phyloP scores from a whole-genome alignment of 2,797 vertebrate genomes.

The Paramormyrops hopkinsi region DNA sequence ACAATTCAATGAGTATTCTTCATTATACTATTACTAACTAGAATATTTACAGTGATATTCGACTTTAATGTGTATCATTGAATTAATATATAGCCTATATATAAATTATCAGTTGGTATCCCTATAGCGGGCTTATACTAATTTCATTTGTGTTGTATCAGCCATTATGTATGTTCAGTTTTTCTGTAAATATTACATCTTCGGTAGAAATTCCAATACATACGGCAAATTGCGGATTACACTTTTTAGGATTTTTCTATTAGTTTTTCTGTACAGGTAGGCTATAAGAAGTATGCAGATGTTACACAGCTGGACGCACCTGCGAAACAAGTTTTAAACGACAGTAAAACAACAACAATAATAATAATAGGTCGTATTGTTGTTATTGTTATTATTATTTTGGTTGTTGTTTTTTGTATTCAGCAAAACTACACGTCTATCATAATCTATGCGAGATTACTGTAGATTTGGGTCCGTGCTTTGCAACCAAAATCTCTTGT shows the following conservation, averaged over 20 bases:
- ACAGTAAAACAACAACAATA: neutral
- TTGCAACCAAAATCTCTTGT: neutral
- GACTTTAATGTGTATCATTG: neutral
- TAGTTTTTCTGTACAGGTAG: neutral
- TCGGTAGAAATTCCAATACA: neutral
- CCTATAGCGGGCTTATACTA: neutral
- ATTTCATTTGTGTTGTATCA: neutral
- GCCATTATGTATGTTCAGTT: neutral
- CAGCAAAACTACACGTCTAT: neutral
- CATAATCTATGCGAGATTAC: neutral
- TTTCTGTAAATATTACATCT: neutral
- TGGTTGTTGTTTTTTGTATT: neutral
- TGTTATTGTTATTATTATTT: neutral
- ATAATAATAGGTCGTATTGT: neutral
- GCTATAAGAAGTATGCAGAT: neutral
- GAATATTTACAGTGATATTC: neutral
- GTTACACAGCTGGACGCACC: neutral
- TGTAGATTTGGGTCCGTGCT: neutral
- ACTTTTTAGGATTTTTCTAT: neutral
- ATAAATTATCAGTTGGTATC: neutral
- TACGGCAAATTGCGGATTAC: neutral
- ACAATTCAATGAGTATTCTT: neutral
- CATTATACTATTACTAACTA: neutral
- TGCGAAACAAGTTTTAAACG: neutral
- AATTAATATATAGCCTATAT: neutral